Conservation (phyloP, 2,113 vertebrate genomes). For the Orcinus orca region DNA sequence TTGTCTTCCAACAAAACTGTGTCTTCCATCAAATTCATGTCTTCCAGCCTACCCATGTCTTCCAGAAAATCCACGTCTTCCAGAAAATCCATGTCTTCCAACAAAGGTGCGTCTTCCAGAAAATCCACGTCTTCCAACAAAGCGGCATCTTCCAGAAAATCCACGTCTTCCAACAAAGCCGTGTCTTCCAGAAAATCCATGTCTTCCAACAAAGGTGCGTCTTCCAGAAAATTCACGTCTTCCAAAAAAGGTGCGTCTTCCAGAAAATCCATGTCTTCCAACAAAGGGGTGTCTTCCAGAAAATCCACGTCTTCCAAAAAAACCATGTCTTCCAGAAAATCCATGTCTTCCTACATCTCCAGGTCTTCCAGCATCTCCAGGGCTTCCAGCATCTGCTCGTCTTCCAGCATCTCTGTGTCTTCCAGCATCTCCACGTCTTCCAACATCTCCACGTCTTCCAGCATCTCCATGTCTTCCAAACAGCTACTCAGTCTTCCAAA, state of each 20-base stretch:
- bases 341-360: constrained; percentile 31
- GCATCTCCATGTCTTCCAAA: constrained; percentile 1
- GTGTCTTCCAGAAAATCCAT: not conserved
- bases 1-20: constrained; percentile 46
- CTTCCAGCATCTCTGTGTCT: constrained; percentile 30
- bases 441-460: constrained; percentile 23
- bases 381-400: constrained; percentile 49
- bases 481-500: constrained; percentile 35
- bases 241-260: constrained; percentile 22
- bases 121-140: not conserved
- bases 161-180: not conserved
- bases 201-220: not conserved
- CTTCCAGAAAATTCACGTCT: constrained; percentile 19
- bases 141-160: not conserved
- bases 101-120: not conserved
- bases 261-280: not conserved
- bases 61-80: not conserved
- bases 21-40: constrained; percentile 33
- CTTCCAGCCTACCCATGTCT: constrained; percentile 27
- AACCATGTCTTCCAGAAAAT: not conserved
- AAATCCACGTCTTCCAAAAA: not conserved
- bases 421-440: constrained; percentile 38
- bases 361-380: constrained; percentile 60
- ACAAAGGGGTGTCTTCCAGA: not conserved
- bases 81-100: not conserved